Evolutionary conservation across 1,140 invertebrate genomes (phyloP).

Genomic region (Calosoma granatense): DNA sequence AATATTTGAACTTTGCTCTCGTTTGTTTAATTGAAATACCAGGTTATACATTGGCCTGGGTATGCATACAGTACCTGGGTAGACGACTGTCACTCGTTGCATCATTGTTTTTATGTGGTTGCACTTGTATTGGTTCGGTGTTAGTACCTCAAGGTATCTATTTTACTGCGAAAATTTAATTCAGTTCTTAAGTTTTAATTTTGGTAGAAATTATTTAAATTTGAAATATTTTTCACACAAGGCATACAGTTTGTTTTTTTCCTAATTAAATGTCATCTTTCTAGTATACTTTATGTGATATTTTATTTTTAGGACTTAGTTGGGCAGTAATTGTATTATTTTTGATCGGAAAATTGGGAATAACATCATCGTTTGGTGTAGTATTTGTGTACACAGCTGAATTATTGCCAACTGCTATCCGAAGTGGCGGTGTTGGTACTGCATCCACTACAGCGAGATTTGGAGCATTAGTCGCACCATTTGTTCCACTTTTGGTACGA

Average conservation of each 20-base stretch:
- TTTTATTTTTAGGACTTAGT: slow-evolving; percentile 30
- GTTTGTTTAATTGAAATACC: slow-evolving; percentile 51
- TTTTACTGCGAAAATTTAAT: no score
- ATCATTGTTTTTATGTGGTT: slow-evolving; percentile 43
- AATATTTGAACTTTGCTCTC: slow-evolving; percentile 47
- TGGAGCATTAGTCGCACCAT: slow-evolving; percentile 51
- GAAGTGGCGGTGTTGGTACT: slow-evolving; percentile 45
- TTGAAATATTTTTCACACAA: not conserved
- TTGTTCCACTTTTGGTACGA: slow-evolving; percentile 44
- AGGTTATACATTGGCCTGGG: slow-evolving; percentile 43
- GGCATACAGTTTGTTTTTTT: slow-evolving; percentile 6
- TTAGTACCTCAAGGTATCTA: slow-evolving; percentile 29
- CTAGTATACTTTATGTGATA: slow-evolving; percentile 9
- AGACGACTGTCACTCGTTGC: slow-evolving; percentile 38
- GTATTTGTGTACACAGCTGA: slow-evolving; percentile 52
- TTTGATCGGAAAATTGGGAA: slow-evolving; percentile 51
- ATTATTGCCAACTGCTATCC: slow-evolving; percentile 48
- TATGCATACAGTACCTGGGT: slow-evolving; percentile 42
- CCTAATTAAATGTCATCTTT: not conserved
- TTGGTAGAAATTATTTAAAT: not conserved
- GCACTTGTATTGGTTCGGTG: slow-evolving; percentile 41
- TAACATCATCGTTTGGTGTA: slow-evolving; percentile 48
- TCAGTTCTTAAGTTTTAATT: not conserved
- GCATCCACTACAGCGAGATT: slow-evolving; percentile 48
- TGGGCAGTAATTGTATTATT: slow-evolving; percentile 45